phyloP scores from a whole-genome alignment of 2,888 invertebrate species.

The Caenorhabditis japonica region DNA sequence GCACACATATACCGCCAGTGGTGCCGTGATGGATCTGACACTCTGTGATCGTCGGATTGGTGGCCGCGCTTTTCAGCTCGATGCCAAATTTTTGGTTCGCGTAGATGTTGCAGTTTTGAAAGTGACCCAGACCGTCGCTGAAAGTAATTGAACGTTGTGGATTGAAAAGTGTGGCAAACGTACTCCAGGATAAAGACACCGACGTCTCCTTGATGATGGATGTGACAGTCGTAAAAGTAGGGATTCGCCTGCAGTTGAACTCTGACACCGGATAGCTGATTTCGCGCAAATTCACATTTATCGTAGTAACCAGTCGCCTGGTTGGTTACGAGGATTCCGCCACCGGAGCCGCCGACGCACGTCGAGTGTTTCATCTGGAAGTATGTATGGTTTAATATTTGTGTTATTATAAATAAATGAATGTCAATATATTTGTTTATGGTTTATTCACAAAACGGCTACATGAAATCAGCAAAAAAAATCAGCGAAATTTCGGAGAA shows the following conservation, averaged over 20 bases:
- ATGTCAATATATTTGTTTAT: no score
- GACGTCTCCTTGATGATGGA: constrained; percentile 76
- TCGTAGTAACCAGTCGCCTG: constrained; percentile 87
- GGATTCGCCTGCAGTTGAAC: constrained; percentile 96
- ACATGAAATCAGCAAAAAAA: no score
- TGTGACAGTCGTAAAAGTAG: constrained; percentile 74
- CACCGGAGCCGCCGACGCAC: constrained; percentile 98
- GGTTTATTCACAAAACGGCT: no score
- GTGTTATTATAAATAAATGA: no score
- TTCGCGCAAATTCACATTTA: constrained; percentile 94
- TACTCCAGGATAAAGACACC: constrained; percentile 77
- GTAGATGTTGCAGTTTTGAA: constrained; percentile 98
- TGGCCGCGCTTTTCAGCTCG: constrained; percentile 93
- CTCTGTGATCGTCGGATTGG: constrained; percentile 97
- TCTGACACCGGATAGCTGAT: constrained; percentile 94
- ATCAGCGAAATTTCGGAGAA: no score
- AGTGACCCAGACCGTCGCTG: constrained; percentile 84
- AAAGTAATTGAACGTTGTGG: constrained; percentile 12
- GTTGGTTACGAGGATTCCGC: constrained; percentile 97
- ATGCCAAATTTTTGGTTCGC: constrained; percentile 98
- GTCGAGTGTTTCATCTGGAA: constrained; percentile 84
- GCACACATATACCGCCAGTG: constrained; percentile 90
- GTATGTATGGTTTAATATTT: no score
- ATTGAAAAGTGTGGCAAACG: constrained; percentile 48
- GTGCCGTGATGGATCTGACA: constrained; percentile 97